Percentiles rank a stretch among this genome's conserved stretches.
Evolutionary conservation across 2,113 vertebrate genomes (phyloP).

Genomic region (Etheostoma spectabile): DNA sequence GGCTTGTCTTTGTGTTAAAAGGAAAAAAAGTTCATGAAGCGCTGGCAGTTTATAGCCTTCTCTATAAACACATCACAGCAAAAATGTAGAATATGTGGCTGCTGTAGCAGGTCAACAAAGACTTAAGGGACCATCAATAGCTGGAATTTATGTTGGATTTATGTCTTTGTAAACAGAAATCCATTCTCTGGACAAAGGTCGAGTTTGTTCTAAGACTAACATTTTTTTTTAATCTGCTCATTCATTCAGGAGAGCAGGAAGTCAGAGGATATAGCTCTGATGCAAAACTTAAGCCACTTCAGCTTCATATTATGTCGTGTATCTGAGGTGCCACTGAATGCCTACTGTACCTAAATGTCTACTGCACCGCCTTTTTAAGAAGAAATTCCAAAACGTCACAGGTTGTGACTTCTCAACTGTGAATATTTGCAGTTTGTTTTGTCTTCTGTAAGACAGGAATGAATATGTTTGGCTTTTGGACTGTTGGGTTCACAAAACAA

Average conservation of each 20-base stretch:
- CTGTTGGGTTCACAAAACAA: not conserved
- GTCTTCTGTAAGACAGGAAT: not conserved
- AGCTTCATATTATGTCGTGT: not conserved
- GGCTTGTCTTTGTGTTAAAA: constrained; percentile 59
- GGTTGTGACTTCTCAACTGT: not conserved
- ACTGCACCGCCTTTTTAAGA: not conserved
- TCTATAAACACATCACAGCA: constrained; percentile 72
- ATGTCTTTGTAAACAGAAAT: constrained; percentile 73
- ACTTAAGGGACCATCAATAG: constrained; percentile 64
- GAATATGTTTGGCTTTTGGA: not conserved
- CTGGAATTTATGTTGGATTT: constrained; percentile 64
- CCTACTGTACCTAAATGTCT: not conserved
- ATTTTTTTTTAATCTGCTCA: constrained; percentile 37
- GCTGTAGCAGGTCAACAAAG: constrained; percentile 50
- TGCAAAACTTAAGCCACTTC: constrained; percentile 7
- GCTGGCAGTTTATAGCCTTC: constrained; percentile 53
- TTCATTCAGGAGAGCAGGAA: constrained; percentile 48
- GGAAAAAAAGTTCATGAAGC: constrained; percentile 30
- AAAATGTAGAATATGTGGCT: constrained; percentile 73
- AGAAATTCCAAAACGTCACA: not conserved
- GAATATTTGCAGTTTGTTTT: not conserved
- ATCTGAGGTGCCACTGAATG: not conserved
- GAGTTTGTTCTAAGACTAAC: constrained; percentile 35
- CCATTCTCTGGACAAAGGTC: constrained; percentile 61
- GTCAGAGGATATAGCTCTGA: not conserved